phyloP scores from a whole-genome alignment of 2,888 invertebrate species.

The Nowickia ferox region DNA sequence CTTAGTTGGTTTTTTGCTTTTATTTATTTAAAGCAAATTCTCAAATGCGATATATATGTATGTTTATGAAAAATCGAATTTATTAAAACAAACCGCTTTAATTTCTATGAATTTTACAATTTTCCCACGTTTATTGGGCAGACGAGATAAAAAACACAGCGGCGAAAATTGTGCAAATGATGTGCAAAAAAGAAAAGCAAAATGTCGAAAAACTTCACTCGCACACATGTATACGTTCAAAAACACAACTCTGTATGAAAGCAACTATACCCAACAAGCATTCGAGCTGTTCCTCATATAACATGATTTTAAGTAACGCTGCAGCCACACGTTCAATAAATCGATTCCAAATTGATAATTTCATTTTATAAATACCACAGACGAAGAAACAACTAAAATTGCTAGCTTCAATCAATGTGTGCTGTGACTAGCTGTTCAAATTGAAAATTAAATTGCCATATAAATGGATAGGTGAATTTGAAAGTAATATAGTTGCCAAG shows the following conservation, averaged over 20 bases:
- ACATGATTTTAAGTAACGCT: too few relatives aligned
- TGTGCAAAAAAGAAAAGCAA: constrained; percentile 49
- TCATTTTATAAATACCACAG: too few relatives aligned
- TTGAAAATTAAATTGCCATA: too few relatives aligned
- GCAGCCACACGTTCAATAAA: too few relatives aligned
- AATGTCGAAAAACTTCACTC: constrained; percentile 30
- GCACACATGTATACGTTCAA: not conserved
- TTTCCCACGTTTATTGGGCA: constrained; percentile 65
- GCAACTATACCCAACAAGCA: not conserved
- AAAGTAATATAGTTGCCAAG: too few relatives aligned
- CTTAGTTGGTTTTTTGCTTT: not conserved
- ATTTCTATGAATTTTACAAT: constrained; percentile 27
- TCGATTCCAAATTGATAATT: too few relatives aligned
- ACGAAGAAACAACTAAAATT: too few relatives aligned
- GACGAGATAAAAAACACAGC: constrained; percentile 57
- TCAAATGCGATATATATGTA: not conserved
- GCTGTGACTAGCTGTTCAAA: too few relatives aligned
- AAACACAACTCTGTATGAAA: constrained; percentile 14
- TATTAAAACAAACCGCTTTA: constrained; percentile 31
- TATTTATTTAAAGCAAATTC: not conserved
- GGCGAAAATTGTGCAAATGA: constrained; percentile 50
- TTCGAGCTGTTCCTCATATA: too few relatives aligned
- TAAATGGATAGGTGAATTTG: too few relatives aligned
- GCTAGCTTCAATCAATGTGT: too few relatives aligned
- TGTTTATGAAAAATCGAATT: constrained; percentile 18